Conservation (phyloP, 2,888 invertebrate genomes). For the Hyalella azteca region DNA sequence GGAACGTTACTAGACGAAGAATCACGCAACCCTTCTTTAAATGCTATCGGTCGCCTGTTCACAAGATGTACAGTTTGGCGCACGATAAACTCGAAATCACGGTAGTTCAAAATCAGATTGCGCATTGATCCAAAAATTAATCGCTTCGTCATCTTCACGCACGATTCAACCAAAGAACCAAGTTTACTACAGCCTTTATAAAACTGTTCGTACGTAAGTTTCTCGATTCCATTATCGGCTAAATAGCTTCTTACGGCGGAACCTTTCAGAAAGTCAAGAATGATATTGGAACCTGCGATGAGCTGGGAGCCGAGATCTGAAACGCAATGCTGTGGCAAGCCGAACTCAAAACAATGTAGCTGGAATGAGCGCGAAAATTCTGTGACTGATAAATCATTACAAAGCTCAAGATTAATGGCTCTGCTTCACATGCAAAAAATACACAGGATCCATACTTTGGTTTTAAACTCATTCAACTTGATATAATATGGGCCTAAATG, state of each 20-base stretch:
- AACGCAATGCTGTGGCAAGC: background rate
- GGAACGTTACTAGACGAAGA: background rate
- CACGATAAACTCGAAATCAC: background rate
- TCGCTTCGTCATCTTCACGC: background rate
- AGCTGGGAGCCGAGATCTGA: background rate
- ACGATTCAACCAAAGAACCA: background rate
- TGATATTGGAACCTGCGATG: background rate
- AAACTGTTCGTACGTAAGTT: background rate
- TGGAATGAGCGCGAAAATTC: background rate
- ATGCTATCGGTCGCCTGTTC: background rate
- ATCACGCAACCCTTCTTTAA: background rate
- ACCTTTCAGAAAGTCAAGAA: background rate
- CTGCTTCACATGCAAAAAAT: conserved; percentile 14
- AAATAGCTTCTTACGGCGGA: background rate
- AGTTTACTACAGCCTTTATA: conserved; percentile 18
- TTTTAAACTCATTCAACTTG: background rate
- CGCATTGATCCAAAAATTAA: background rate
- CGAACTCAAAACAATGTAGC: background rate
- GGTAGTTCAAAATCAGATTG: background rate
- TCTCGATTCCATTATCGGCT: background rate
- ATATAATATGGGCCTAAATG: background rate
- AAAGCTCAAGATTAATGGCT: background rate
- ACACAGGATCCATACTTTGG: background rate
- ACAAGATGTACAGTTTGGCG: background rate
- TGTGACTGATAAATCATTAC: background rate